phyloP scores from a whole-genome alignment of 2,113 vertebrate species.

The Helogale parvula region DNA sequence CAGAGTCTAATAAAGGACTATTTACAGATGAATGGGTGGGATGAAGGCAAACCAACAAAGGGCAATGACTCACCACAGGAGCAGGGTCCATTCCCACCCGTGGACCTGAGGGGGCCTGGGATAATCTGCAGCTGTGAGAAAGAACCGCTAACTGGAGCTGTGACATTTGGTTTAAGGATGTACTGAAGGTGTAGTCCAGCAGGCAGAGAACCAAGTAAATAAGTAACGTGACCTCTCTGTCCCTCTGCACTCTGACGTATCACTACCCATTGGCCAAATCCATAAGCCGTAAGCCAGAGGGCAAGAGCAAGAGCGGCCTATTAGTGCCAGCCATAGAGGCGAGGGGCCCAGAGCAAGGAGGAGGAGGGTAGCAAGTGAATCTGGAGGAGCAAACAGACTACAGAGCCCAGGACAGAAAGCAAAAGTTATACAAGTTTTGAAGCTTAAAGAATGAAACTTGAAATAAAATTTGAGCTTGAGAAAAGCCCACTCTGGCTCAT shows the following conservation, averaged over 20 bases:
- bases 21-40: neutral
- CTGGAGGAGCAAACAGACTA: neutral
- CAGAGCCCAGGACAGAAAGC: neutral
- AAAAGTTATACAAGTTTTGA: neutral
- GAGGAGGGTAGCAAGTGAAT: neutral
- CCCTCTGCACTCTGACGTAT: neutral
- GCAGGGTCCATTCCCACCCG: neutral
- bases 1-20: neutral
- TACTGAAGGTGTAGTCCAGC: neutral
- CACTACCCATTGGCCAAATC: neutral
- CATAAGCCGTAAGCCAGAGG: neutral
- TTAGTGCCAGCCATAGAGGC: neutral
- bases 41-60: neutral
- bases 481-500: neutral
- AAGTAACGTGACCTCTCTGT: neutral
- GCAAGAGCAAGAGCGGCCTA: neutral
- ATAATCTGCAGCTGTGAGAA: neutral
- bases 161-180: neutral
- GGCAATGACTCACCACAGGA: neutral
- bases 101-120: neutral
- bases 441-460: neutral
- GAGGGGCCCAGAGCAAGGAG: neutral
- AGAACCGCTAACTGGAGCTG: neutral
- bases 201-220: neutral
- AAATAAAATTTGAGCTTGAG: neutral